Conservation (phyloP, 2,888 invertebrate genomes). For the Luperina testacea region DNA sequence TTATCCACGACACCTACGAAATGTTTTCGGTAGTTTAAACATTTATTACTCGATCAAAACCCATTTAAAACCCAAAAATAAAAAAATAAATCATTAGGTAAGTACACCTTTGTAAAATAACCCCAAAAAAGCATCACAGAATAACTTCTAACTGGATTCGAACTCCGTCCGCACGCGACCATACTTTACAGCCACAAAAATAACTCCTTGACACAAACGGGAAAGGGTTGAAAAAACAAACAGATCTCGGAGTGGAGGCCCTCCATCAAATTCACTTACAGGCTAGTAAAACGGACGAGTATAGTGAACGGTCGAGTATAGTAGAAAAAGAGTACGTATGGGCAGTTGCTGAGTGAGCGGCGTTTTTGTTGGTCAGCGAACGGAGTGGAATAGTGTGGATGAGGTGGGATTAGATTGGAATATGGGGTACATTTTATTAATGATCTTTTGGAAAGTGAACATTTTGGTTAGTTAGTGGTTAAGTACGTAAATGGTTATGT, state of each 20-base stretch:
- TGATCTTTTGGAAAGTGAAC: neutral
- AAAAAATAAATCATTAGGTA: slow-evolving; percentile 1
- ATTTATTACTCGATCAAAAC: neutral
- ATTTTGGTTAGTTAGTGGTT: neutral
- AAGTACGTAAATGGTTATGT: neutral
- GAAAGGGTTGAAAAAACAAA: slow-evolving; percentile 64
- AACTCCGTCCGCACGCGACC: slow-evolving; percentile 66
- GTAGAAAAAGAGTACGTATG: slow-evolving; percentile 48
- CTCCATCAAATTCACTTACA: slow-evolving; percentile 81
- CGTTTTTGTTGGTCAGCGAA: slow-evolving; percentile 81
- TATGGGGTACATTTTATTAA: neutral
- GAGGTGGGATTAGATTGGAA: neutral
- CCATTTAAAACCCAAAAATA: neutral
- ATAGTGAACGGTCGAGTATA: slow-evolving; percentile 48
- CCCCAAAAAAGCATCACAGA: slow-evolving; percentile 34
- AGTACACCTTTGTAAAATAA: slow-evolving; percentile 36
- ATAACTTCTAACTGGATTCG: slow-evolving; percentile 33
- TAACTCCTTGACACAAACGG: slow-evolving; percentile 48
- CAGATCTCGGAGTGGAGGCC: slow-evolving; percentile 62
- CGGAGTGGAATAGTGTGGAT: slow-evolving; percentile 58
- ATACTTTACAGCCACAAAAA: slow-evolving; percentile 64
- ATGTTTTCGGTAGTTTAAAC: neutral
- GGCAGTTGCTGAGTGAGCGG: slow-evolving; percentile 60
- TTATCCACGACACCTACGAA: neutral
- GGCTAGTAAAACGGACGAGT: slow-evolving; percentile 61